phyloP scores from a whole-genome alignment of 1,140 invertebrate species.

The Drosophila sulfurigaster region DNA sequence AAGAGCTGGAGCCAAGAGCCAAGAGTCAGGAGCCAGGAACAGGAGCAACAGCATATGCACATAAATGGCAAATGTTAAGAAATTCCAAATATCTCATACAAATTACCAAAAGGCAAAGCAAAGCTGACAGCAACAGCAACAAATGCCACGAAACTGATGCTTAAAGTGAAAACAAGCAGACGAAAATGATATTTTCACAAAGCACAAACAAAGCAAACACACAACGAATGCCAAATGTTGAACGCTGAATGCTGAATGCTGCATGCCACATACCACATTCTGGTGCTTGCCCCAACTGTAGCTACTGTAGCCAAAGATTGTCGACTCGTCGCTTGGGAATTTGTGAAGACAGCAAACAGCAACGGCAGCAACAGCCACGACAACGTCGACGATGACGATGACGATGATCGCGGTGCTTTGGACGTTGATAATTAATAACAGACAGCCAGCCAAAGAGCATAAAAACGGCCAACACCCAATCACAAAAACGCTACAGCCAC shows the following conservation, averaged over 20 bases:
- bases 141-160: constrained; percentile 5
- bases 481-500: constrained; percentile 54
- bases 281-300: constrained; percentile 30
- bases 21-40: not conserved
- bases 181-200: constrained; percentile 75
- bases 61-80: constrained; percentile 71
- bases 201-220: constrained; percentile 8
- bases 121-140: not conserved
- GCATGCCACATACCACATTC: constrained; percentile 57
- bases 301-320: not conserved
- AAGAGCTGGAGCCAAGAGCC: constrained; percentile 11
- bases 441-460: constrained; percentile 49
- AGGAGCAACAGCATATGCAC: constrained; percentile 39
- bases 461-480: constrained; percentile 80
- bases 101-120: constrained; percentile 71
- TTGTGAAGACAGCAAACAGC: constrained; percentile 18
- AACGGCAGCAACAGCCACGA: not conserved
- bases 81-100: constrained; percentile 81
- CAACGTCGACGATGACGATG: constrained; percentile 7
- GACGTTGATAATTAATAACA: constrained; percentile 79
- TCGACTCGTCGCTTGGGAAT: constrained; percentile 62
- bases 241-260: too few species aligned
- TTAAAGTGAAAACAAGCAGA: constrained; percentile 24
- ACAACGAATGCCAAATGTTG: constrained; percentile 49
- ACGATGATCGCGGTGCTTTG: constrained; percentile 62